Percentiles rank a stretch among this genome's conserved stretches.
Conservation (phyloP, 2,797 vertebrate species). For the Phyllotis vaccarum region DNA sequence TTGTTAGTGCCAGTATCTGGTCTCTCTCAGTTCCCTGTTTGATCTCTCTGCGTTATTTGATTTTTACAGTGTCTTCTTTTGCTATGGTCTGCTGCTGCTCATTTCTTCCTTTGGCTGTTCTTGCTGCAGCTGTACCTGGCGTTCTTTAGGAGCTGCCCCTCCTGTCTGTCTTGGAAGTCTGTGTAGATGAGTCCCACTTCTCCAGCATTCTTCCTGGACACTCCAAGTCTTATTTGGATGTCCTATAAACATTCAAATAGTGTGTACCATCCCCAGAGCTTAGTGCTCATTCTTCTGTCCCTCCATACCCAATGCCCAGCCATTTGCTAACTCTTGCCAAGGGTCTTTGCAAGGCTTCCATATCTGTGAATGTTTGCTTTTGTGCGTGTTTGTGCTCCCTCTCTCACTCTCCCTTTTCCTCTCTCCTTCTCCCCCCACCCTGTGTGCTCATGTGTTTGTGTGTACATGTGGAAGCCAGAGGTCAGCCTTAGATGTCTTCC, state of each 20-base stretch:
- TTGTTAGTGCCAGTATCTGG: neutral
- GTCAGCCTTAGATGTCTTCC: neutral
- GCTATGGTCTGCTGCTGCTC: neutral
- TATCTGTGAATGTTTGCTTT: neutral
- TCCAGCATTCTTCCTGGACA: neutral
- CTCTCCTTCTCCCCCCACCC: too few species aligned
- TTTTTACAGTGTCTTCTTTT: neutral
- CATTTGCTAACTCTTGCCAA: neutral
- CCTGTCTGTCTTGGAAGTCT: neutral
- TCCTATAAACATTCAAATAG: neutral
- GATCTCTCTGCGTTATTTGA: neutral
- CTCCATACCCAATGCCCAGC: neutral
- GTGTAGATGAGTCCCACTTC: neutral
- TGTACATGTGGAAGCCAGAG: neutral
- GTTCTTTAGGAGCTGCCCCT: slow-evolving; percentile 1
- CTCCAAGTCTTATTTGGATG: neutral
- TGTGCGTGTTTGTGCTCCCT: neutral
- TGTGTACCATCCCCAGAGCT: neutral
- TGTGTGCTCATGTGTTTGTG: neutral
- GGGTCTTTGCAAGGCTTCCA: neutral
- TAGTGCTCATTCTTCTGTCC: neutral
- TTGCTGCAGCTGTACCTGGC: neutral
- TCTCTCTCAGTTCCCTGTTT: neutral
- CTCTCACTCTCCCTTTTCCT: too few species aligned
- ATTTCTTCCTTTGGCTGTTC: neutral